phyloP scores from a whole-genome alignment of 2,113 vertebrate species.

The Otis tarda region DNA sequence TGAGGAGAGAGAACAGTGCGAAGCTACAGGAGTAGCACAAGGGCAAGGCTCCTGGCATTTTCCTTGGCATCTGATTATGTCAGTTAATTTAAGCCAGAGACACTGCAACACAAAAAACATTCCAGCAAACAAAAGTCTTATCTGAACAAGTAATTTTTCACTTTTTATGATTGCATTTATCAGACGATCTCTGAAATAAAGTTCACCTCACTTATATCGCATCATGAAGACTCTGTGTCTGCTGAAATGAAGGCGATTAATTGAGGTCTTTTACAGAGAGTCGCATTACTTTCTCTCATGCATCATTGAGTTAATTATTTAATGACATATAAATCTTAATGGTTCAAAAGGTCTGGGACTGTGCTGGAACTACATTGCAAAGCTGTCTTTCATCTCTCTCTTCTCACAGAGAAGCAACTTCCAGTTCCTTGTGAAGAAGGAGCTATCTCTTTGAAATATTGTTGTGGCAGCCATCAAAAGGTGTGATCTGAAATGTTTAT shows the following conservation, averaged over 20 bases:
- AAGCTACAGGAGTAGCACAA: background rate
- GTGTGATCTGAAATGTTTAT: slow-evolving; percentile 59
- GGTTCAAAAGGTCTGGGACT: slow-evolving; percentile 42
- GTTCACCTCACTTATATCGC: slow-evolving; percentile 23
- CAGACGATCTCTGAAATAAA: slow-evolving; percentile 32
- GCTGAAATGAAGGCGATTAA: slow-evolving; percentile 57
- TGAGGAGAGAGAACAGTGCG: background rate
- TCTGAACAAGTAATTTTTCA: background rate
- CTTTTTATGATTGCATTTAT: slow-evolving; percentile 39
- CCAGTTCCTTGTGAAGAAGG: background rate
- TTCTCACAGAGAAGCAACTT: background rate
- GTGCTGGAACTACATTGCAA: background rate
- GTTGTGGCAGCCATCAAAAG: slow-evolving; percentile 66
- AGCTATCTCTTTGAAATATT: slow-evolving; percentile 29
- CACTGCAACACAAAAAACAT: background rate
- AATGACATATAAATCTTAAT: slow-evolving; percentile 21
- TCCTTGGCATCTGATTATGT: background rate
- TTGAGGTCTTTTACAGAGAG: slow-evolving; percentile 35
- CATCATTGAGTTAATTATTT: slow-evolving; percentile 66
- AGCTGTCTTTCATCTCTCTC: slow-evolving; percentile 9
- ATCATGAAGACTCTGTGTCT: background rate
- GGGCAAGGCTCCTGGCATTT: background rate
- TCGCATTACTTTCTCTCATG: slow-evolving; percentile 6
- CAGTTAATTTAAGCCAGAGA: slow-evolving; percentile 18
- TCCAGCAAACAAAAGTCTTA: background rate